Evolutionary conservation across 2,797 vertebrate species (phyloP).

Genomic region (Myotis pilosus): DNA sequence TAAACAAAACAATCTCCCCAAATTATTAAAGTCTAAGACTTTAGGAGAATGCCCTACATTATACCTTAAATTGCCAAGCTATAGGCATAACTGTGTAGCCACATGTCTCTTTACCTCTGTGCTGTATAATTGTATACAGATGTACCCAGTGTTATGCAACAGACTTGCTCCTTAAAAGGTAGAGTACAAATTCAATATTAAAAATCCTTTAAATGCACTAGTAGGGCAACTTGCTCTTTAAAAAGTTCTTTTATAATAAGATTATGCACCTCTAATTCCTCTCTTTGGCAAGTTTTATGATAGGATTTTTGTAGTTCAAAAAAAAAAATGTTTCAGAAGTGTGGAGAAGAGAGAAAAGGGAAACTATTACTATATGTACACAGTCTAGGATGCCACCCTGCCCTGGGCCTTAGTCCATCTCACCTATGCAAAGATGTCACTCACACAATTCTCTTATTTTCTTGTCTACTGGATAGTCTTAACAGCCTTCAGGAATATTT

Average conservation of each 20-base stretch:
- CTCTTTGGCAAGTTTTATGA: constrained; percentile 61
- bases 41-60: constrained; percentile 46
- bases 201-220: constrained; percentile 47
- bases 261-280: constrained; percentile 53
- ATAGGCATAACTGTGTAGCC: constrained; percentile 31
- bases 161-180: constrained; percentile 39
- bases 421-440: not conserved
- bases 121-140: constrained; percentile 68
- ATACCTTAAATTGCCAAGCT: constrained; percentile 61
- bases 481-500: not conserved
- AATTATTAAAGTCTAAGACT: constrained; percentile 64
- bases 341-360: not conserved
- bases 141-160: constrained; percentile 53
- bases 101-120: constrained; percentile 50
- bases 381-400: not conserved
- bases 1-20: constrained; percentile 56
- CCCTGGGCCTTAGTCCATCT: not conserved
- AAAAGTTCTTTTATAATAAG: constrained; percentile 56
- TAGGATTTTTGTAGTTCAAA: constrained; percentile 43
- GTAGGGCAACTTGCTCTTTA: constrained; percentile 35
- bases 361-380: not conserved
- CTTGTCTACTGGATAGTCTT: not conserved
- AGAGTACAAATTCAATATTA: constrained; percentile 62
- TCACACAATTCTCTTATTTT: not conserved
- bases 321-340: not conserved